These are phyloP conservation scores for Octonoba sinensis DNA, from an alignment of 2,888 invertebrate genomes.

Conservation along the genomic window DNA sequence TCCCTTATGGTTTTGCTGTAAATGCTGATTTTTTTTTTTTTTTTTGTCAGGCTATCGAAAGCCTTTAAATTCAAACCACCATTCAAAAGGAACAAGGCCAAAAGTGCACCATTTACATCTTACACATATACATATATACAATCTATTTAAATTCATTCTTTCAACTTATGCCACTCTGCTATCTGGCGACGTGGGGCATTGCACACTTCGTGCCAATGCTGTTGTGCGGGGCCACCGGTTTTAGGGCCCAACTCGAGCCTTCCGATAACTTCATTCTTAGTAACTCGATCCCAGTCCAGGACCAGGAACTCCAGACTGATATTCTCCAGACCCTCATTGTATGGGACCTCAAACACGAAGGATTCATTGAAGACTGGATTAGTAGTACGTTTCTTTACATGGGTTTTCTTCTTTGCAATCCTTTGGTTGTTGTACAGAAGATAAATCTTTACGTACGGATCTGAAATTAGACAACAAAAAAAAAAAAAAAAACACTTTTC, in stretches of 20 bases:
- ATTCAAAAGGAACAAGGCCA: conserved; percentile 4
- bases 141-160: conserved; percentile 76
- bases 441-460: conserved; percentile 98
- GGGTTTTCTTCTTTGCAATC: conserved; percentile 98
- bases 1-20: no score
- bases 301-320: conserved; percentile 89
- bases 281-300: conserved; percentile 97
- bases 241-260: conserved; percentile 89
- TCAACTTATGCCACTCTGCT: conserved; percentile 99
- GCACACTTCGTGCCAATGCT: conserved; percentile 98
- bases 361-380: conserved; percentile 99
- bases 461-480: conserved; percentile 72
- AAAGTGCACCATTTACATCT: conserved; percentile 42
- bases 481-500: no score
- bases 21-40: no score
- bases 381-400: conserved; percentile 96
- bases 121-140: conserved; percentile 61
- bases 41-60: no score
- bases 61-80: no score
- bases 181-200: conserved; percentile 97
- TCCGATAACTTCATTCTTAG: conserved; percentile 98
- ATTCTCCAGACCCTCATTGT: conserved; percentile 82
- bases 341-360: conserved; percentile 96
- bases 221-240: conserved; percentile 80
- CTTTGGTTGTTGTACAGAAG: conserved; percentile 96